These are phyloP conservation scores for Rallus crepitans DNA, from an alignment of 2,797 vertebrate species.

Conservation along the genomic window DNA sequence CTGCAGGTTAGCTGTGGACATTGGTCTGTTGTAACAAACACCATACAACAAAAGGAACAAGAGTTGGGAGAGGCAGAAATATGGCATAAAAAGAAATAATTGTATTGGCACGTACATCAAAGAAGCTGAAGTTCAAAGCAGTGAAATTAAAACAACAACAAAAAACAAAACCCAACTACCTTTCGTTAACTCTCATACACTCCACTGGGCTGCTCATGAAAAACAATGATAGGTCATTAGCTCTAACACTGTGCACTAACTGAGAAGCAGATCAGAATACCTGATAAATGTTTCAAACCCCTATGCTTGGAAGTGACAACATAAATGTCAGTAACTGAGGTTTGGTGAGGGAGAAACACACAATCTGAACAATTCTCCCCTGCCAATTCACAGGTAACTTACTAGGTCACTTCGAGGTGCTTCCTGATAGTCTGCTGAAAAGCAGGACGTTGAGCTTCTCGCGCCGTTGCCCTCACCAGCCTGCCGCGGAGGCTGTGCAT, in stretches of 20 bases:
- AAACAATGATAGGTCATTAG: background rate
- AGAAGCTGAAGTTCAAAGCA: conserved; percentile 33
- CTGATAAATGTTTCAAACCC: background rate
- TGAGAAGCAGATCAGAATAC: background rate
- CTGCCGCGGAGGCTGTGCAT: conserved; percentile 87
- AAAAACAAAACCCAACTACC: background rate
- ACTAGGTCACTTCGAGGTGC: conserved; percentile 89
- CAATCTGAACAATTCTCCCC: rapidly evolving
- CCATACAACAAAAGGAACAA: background rate
- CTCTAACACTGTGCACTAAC: background rate
- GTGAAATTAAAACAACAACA: background rate
- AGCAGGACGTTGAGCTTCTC: conserved; percentile 79
- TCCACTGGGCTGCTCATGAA: background rate
- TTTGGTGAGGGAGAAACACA: background rate
- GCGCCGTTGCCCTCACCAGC: conserved; percentile 74
- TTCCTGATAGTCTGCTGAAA: conserved; percentile 89
- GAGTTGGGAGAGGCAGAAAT: background rate
- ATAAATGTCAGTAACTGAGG: background rate
- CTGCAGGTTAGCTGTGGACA: background rate
- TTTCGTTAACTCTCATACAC: background rate
- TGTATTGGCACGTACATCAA: conserved; percentile 53
- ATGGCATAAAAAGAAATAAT: conserved; percentile 58
- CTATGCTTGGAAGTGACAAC: background rate
- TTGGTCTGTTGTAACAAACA: background rate
- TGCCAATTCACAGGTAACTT: conserved; percentile 26